Evolutionary conservation across 2,113 vertebrate genomes (phyloP).

Genomic region (Pseudorhombus dupliciocellatus): DNA sequence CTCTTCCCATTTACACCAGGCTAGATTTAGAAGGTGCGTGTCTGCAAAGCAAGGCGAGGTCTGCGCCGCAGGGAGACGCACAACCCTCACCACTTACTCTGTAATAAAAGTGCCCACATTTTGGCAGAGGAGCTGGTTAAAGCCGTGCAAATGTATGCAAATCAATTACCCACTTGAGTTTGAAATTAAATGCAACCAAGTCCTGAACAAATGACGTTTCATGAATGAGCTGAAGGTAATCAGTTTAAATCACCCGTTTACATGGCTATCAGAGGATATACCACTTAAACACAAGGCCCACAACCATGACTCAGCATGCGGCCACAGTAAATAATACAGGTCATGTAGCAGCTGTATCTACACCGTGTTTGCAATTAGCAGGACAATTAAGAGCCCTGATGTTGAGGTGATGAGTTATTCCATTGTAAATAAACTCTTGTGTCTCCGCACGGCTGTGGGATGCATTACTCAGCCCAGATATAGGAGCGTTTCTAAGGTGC

Average conservation of each 20-base stretch:
- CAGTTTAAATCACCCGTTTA: constrained; percentile 5
- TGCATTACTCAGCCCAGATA: constrained; percentile 25
- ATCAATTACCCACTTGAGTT: constrained; percentile 10
- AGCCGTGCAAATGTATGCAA: constrained; percentile 4
- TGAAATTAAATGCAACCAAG: constrained; percentile 22
- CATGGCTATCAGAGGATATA: not conserved
- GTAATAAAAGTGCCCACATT: not conserved
- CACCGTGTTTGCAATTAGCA: constrained; percentile 7
- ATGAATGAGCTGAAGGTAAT: constrained; percentile 16
- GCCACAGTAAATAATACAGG: not conserved
- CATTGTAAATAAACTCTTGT: constrained; percentile 15
- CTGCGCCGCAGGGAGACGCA: not conserved
- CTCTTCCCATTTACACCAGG: constrained; percentile 34
- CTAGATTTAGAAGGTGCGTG: constrained; percentile 49
- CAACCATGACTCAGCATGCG: constrained; percentile 4
- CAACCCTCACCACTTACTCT: constrained; percentile 8
- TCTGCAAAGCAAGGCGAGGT: constrained; percentile 18
- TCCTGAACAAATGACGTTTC: constrained; percentile 4
- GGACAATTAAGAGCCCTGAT: constrained; percentile 24
- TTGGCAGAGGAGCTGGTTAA: not conserved
- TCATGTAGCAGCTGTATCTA: constrained; percentile 2
- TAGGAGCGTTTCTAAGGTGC: constrained; percentile 15
- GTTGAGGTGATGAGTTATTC: constrained; percentile 15
- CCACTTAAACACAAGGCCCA: not conserved
- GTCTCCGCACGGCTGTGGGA: constrained; percentile 2